Evolutionary conservation across 1,140 invertebrate genomes (phyloP), one percentile per base, ranked within the genome.

Genomic region (Pararge aegeria): DNA sequence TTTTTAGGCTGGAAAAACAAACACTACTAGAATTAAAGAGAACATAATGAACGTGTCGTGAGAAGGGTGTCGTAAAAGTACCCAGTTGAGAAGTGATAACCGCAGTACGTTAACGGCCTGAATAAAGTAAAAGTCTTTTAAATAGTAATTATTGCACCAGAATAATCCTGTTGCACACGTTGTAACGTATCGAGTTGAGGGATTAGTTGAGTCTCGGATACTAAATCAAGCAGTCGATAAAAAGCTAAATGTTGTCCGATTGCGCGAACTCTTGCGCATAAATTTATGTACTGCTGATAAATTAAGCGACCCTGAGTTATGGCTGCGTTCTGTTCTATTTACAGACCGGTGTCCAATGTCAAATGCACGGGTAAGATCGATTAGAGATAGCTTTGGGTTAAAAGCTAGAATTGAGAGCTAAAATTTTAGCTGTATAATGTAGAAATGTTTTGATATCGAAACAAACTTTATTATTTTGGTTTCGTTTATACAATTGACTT

Each of bases 221-320:
- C 63, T 88, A 85, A 83, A 86, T 88, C 83, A 88, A 88, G 74
- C 66, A 85, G 81, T 88, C 85, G 85, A 88, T 88, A 88, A 86
- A 88, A 86, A 83, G 81, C 78, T 86, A 86, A 88, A 88, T 85
- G 80, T 83, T 82, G 82, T 75, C 76, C 81, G 83, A 88, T 87
- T 80, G 68, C 76, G 59, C 61, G 61, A 73, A 78, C 73, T 76
- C 70, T 78, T 67, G 81, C 74, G 79, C 79, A 82, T 83, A 80
- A 83, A 84, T 84, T 81, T 81, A 79, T 78, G 70, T 64, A 53
- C 56, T 70, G 40, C 77, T 88, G 85, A 88, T 86, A 88, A 86
- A 88, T 88, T 84, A 85, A 74, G 64, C 66, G 68, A 63, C 53
- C 30, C 76, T 84, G 84, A 87, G 61, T 78, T 85, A 85, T 87